phyloP scores from a whole-genome alignment of 2,113 vertebrate genomes.

The Peromyscus californicus region DNA sequence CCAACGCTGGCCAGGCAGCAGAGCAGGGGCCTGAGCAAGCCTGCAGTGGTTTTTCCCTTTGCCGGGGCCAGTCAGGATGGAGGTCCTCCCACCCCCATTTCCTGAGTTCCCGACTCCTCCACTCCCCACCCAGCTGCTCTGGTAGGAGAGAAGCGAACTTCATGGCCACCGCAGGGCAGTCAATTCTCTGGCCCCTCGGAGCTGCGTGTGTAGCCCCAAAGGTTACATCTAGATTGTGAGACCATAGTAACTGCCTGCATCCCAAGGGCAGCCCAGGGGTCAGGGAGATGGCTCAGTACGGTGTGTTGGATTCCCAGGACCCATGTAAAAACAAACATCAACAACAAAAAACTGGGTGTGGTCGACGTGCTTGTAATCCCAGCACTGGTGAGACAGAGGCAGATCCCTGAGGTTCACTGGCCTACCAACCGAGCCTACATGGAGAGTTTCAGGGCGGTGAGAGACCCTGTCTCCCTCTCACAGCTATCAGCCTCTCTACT shows the following conservation, averaged over 20 bases:
- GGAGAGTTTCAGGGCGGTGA: neutral
- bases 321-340: neutral
- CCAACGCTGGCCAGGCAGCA: fast-evolving
- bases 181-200: neutral
- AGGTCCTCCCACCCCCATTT: slow-evolving; percentile 72
- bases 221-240: neutral
- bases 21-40: neutral
- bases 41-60: slow-evolving; percentile 1
- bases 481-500: neutral
- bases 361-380: neutral
- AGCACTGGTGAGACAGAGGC: neutral
- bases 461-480: neutral
- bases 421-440: neutral
- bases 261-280: neutral
- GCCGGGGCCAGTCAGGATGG: slow-evolving; percentile 65
- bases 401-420: neutral
- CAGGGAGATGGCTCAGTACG: neutral
- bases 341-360: neutral
- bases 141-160: neutral
- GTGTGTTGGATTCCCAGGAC: neutral
- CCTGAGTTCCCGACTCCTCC: slow-evolving; percentile 70
- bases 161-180: neutral
- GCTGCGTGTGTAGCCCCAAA: neutral
- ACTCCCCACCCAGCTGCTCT: slow-evolving; percentile 54
- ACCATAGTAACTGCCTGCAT: fast-evolving